Percentiles rank a stretch among this genome's conserved stretches.
phyloP scores from a whole-genome alignment of 2,113 vertebrate genomes.

The Stigmatopora argus region DNA sequence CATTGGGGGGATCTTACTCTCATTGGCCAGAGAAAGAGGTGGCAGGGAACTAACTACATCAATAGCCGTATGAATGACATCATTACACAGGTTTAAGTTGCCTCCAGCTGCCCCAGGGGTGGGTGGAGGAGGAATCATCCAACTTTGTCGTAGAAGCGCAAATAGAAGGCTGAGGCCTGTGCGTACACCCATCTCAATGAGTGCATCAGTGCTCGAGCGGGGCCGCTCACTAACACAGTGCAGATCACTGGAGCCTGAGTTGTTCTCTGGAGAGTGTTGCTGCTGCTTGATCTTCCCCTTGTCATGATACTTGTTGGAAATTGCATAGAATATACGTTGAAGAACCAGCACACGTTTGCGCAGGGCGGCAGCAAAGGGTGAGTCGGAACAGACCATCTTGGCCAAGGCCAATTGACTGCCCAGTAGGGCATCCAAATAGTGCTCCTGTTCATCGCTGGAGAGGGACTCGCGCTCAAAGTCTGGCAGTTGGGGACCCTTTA shows the following conservation, averaged over 20 bases:
- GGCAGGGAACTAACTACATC: slow-evolving; percentile 91
- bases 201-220: slow-evolving; percentile 87
- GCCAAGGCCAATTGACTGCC: slow-evolving; percentile 94
- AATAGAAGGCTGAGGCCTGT: slow-evolving; percentile 92
- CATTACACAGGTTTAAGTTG: slow-evolving; percentile 85
- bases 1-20: slow-evolving; percentile 97
- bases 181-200: slow-evolving; percentile 94
- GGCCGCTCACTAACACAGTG: slow-evolving; percentile 91
- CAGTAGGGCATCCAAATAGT: slow-evolving; percentile 95
- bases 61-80: slow-evolving; percentile 90
- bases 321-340: slow-evolving; percentile 93
- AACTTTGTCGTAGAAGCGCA: slow-evolving; percentile 91
- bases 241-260: slow-evolving; percentile 79
- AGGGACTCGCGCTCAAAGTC: slow-evolving; percentile 96
- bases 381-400: slow-evolving; percentile 97
- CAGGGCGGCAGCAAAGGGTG: slow-evolving; percentile 89
- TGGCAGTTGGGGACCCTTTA: slow-evolving; percentile 95
- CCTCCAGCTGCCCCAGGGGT: slow-evolving; percentile 44
- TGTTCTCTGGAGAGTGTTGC: slow-evolving; percentile 90
- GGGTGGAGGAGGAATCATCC: slow-evolving; percentile 81
- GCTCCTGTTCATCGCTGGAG: slow-evolving; percentile 96
- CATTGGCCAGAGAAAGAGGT: slow-evolving; percentile 87
- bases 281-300: slow-evolving; percentile 95
- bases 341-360: slow-evolving; percentile 90
- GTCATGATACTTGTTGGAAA: slow-evolving; percentile 97